Conservation (phyloP, 2,888 invertebrate species). For the Ophioninae sp. region DNA sequence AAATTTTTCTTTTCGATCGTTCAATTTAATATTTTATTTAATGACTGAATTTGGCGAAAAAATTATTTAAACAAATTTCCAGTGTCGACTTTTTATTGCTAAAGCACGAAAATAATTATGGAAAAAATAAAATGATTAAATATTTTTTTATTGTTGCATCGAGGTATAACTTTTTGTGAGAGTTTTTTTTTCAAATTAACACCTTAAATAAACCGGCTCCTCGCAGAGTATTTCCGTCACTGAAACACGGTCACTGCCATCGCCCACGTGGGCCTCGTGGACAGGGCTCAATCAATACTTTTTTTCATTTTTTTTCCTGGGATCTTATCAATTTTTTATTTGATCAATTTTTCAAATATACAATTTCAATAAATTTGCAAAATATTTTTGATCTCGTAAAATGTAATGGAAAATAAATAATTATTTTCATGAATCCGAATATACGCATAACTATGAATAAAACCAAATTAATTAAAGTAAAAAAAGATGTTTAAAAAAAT, state of each 20-base stretch:
- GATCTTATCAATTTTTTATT: background rate
- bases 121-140: background rate
- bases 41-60: background rate
- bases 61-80: background rate
- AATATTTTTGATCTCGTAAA: too few relatives aligned
- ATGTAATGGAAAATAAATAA: too few relatives aligned
- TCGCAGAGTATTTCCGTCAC: constrained; percentile 66
- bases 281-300: constrained; percentile 39
- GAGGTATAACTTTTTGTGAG: background rate
- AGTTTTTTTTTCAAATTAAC: background rate
- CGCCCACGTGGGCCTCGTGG: constrained; percentile 68
- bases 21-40: background rate
- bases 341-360: too few relatives aligned
- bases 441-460: too few relatives aligned
- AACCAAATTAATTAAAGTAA: too few relatives aligned
- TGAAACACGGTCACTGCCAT: constrained; percentile 70
- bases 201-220: constrained; percentile 6
- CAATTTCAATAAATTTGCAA: too few relatives aligned
- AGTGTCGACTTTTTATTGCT: background rate
- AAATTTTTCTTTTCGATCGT: background rate
- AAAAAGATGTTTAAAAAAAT: too few relatives aligned
- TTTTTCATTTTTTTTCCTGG: background rate
- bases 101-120: background rate
- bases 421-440: too few relatives aligned
- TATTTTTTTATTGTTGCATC: background rate